A percentile compares a stretch with the other conserved stretches of the same genome.
These are phyloP conservation scores for Catostylus mosaicus DNA, from an alignment of 30 jellyfish, hydroid and myxozoan genomes.

Conservation along the genomic window DNA sequence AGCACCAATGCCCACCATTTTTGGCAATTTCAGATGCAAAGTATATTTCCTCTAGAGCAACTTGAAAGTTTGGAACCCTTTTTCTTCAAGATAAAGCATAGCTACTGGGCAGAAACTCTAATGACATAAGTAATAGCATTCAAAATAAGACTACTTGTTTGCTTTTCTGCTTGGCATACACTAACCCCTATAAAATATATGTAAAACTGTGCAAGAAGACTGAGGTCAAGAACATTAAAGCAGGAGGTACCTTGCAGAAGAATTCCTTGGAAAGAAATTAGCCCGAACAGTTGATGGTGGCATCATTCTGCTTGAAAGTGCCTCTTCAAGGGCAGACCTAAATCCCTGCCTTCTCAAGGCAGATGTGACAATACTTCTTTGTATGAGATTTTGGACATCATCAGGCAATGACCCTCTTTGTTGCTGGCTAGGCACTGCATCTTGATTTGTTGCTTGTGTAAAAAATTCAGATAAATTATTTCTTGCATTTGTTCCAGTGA, in stretches of 20 bases:
- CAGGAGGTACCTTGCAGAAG: slow-evolving; percentile 13
- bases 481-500: slow-evolving; percentile 85
- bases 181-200: too few species aligned
- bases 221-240: background rate
- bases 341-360: slow-evolving; percentile 74
- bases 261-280: background rate
- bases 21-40: too few species aligned
- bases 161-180: too few species aligned
- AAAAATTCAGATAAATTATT: slow-evolving; percentile 68
- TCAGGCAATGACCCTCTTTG: slow-evolving; percentile 48
- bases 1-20: too few species aligned
- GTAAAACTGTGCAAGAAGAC: too few species aligned
- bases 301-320: slow-evolving; percentile 43
- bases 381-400: slow-evolving; percentile 78
- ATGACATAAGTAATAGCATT: too few species aligned
- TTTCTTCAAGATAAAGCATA: too few species aligned
- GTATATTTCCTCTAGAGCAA: too few species aligned
- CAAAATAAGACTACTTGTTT: too few species aligned
- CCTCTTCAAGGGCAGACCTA: slow-evolving; percentile 59
- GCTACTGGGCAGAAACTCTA: too few species aligned
- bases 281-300: slow-evolving; percentile 1
- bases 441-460: slow-evolving; percentile 59
- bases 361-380: slow-evolving; percentile 81
- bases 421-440: slow-evolving; percentile 22
- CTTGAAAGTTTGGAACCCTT: too few species aligned